phyloP scores from a whole-genome alignment of 2,113 vertebrate species.

The Pteropus alecto region DNA sequence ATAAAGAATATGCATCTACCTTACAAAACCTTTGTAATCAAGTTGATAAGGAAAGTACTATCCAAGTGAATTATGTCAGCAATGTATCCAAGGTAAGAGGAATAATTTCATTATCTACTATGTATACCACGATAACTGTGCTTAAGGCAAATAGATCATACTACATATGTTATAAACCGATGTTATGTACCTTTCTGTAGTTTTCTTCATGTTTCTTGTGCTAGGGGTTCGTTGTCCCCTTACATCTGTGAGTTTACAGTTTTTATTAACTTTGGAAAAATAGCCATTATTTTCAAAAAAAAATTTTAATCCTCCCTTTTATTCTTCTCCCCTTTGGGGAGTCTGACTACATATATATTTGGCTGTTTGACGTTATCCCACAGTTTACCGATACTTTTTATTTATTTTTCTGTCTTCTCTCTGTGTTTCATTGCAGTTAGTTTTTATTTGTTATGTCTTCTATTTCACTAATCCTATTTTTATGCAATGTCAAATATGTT shows the following conservation, averaged over 20 bases:
- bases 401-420: not conserved
- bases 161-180: not conserved
- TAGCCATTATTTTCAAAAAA: not conserved
- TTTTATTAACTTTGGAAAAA: not conserved
- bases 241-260: not conserved
- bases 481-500: not conserved
- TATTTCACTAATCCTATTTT: not conserved
- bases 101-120: constrained; percentile 38
- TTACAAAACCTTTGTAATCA: constrained; percentile 97
- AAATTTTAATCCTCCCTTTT: not conserved
- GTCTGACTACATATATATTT: not conserved
- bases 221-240: not conserved
- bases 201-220: not conserved
- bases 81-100: constrained; percentile 93
- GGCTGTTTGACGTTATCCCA: not conserved
- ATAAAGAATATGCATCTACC: constrained; percentile 96
- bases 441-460: not conserved
- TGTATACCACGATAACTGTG: not conserved
- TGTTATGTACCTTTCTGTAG: not conserved
- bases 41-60: constrained; percentile 92
- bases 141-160: not conserved
- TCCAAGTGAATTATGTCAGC: constrained; percentile 93
- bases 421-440: not conserved
- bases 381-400: not conserved
- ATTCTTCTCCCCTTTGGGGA: not conserved